Percentiles rank a stretch among this genome's conserved stretches.
Evolutionary conservation across 1,140 invertebrate genomes (phyloP).

Genomic region (Proctacanthus coquilletti): DNA sequence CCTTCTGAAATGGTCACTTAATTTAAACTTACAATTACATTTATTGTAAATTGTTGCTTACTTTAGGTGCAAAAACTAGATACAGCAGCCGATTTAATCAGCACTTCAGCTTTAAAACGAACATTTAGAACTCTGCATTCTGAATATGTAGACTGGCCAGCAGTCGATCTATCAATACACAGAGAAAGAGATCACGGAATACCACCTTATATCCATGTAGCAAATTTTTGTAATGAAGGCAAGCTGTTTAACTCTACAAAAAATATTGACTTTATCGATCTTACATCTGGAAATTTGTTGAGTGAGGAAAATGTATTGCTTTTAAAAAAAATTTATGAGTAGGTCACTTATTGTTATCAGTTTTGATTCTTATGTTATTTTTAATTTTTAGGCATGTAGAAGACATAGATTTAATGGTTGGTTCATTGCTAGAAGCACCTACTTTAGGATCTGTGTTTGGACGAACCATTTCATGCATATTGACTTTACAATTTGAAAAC

Average conservation of each 20-base stretch:
- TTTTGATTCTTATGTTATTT: too few relatives aligned
- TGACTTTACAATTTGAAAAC: slow-evolving; percentile 63
- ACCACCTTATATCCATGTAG: slow-evolving; percentile 66
- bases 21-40: too few relatives aligned
- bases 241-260: too few relatives aligned
- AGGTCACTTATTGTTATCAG: background rate
- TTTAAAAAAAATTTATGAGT: background rate
- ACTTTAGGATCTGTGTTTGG: slow-evolving; percentile 65
- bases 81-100: slow-evolving; percentile 32
- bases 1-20: slow-evolving; percentile 32
- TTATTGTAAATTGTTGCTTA: too few relatives aligned
- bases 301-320: too few relatives aligned
- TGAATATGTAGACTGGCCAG: slow-evolving; percentile 33
- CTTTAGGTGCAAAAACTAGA: background rate
- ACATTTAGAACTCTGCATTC: slow-evolving; percentile 24
- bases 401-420: slow-evolving; percentile 76
- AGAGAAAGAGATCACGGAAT: slow-evolving; percentile 82
- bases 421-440: slow-evolving; percentile 68
- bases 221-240: too few relatives aligned
- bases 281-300: too few relatives aligned
- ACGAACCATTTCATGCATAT: slow-evolving; percentile 70
- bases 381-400: slow-evolving; percentile 41
- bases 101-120: slow-evolving; percentile 31
- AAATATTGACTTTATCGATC: too few relatives aligned
- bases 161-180: slow-evolving; percentile 39